Evolutionary conservation across 2,113 vertebrate species (phyloP).

Genomic region (human (Homo sapiens)): GRCh38 chr5:164258501-164259000

Average conservation of each 20-base stretch:
- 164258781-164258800: background rate
- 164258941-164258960: background rate
- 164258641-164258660: background rate
- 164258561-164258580: background rate
- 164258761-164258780: background rate
- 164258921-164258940: background rate
- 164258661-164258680: background rate
- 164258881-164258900: background rate
- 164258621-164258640: background rate
- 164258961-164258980: background rate
- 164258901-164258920: background rate
- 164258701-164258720: background rate
- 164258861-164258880: background rate
- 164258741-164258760: background rate
- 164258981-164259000: background rate
- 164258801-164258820: background rate
- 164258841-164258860: background rate
- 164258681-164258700: background rate
- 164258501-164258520: background rate
- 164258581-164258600: background rate
- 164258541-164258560: background rate
- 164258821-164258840: background rate
- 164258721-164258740: background rate
- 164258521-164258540: background rate
- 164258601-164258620: background rate